Evolutionary conservation across 2,113 vertebrate species (phyloP), one percentile per base, ranked within the genome.

Genomic region (Chrysemys picta): DNA sequence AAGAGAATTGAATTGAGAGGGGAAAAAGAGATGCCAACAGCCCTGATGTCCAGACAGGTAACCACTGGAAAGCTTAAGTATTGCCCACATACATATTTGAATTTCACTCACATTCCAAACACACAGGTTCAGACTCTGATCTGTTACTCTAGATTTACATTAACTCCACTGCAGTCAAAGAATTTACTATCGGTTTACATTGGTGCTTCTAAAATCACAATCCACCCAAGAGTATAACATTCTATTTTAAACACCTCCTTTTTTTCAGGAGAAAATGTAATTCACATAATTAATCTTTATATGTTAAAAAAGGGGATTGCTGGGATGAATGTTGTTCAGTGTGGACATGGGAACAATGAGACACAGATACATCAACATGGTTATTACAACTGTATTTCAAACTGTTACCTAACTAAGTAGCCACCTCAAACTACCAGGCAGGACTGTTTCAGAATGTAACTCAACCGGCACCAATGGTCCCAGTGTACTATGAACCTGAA

Each of bases 101-200:
- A 56, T 56, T 25, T 8, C 54, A 56, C 54, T 56, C 54, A 56
- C 54, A 56, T 56, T 56, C 54, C 62, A 65, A 65, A 65, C 29
- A 35, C 29, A 65, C 16, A 65, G 31, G 31, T 31, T 17, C 62
- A 65, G 62, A 35, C 13, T 16, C 62, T 35, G 27, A 65, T 65
- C 31, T 65, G 62, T 65, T 65, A 35, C 12, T 65, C 29, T 35
- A 65, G 65, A 69, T 69, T n/a, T 69, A 9, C 19, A 69, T 8
- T 69, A 35, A 57, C 56, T 57, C 56, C 56, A 57, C 56, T 10
- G 56, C 21, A 25, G 25, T 59, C 27, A 57, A 80, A 31, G 62
- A 62, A 2, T 14, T 29, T 42, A 85, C 6, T 4, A 0, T 2
- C 1, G 10, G 50, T 21, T 35, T 29, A 69, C 11, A 52, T 1